These are phyloP conservation scores for Syngnathus floridae DNA, from an alignment of 2,113 vertebrate genomes.

Conservation along the genomic window DNA sequence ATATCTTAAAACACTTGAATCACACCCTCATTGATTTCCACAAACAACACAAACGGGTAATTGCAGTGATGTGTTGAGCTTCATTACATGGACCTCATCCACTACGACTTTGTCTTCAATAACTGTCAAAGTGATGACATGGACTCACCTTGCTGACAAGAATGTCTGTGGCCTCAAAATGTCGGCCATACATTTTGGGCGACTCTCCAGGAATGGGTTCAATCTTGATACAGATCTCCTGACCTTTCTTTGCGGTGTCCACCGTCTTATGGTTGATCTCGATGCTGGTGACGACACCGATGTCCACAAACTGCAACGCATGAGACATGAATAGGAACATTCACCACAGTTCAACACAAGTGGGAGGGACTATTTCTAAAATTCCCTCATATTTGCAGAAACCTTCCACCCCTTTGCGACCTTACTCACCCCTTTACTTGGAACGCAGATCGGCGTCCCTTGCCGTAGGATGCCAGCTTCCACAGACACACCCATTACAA, in stretches of 20 bases:
- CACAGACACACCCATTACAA: slow-evolving; percentile 88
- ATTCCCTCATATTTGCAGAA: neutral
- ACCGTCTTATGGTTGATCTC: slow-evolving; percentile 95
- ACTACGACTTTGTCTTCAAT: neutral
- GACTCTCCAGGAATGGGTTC: slow-evolving; percentile 95
- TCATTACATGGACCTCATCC: neutral
- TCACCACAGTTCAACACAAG: neutral
- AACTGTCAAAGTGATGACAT: neutral
- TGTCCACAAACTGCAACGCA: slow-evolving; percentile 84
- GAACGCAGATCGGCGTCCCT: slow-evolving; percentile 91
- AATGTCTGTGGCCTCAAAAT: slow-evolving; percentile 93
- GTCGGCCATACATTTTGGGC: slow-evolving; percentile 97
- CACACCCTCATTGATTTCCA: no score
- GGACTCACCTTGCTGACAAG: slow-evolving; percentile 88
- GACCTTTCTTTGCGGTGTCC: slow-evolving; percentile 91
- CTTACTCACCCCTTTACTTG: slow-evolving; percentile 81
- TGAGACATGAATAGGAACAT: neutral
- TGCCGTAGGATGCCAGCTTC: slow-evolving; percentile 88
- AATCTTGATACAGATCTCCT: slow-evolving; percentile 97
- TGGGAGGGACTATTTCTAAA: neutral
- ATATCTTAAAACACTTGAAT: no score
- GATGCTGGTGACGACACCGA: slow-evolving; percentile 93
- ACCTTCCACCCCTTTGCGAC: neutral
- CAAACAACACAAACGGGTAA: no score
- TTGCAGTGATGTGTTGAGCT: no score